Evolutionary conservation across 2,888 invertebrate genomes (phyloP).

Genomic region (Synergus laeviventris): DNA sequence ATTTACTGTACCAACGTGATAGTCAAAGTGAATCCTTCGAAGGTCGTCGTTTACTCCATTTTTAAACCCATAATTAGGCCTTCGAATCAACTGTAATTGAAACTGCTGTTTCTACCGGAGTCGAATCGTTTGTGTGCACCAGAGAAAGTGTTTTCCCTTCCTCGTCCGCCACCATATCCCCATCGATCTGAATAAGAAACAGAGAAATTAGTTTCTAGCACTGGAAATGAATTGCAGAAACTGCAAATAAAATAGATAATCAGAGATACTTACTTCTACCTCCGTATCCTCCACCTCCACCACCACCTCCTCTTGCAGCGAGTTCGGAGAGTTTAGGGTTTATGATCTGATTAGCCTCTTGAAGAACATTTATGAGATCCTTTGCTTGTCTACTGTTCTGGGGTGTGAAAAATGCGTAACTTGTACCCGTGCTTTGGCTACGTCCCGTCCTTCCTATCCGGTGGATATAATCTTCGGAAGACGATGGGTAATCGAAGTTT

Average conservation of each 20-base stretch:
- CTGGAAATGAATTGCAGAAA: background rate
- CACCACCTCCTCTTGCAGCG: conserved; percentile 82
- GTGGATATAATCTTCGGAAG: conserved; percentile 97
- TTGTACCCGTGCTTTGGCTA: conserved; percentile 91
- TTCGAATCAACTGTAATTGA: conserved; percentile 63
- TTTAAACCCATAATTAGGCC: conserved; percentile 31
- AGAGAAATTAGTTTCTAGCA: conserved; percentile 9
- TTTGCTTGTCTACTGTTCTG: conserved; percentile 91
- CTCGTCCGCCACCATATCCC: conserved; percentile 65
- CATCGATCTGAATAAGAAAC: conserved; percentile 65
- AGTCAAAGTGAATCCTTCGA: conserved; percentile 27
- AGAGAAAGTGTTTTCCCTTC: conserved; percentile 66
- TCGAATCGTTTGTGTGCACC: conserved; percentile 68
- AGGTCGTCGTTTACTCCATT: conserved; percentile 41
- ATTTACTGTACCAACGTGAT: background rate
- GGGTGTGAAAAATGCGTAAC: conserved; percentile 96
- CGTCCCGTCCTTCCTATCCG: conserved; percentile 96
- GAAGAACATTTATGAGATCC: conserved; percentile 91
- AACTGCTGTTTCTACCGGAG: conserved; percentile 59
- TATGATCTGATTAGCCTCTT: conserved; percentile 90
- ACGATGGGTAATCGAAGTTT: conserved; percentile 97
- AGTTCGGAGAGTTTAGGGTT: conserved; percentile 91
- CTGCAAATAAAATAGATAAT: conserved; percentile 7
- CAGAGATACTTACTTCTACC: conserved; percentile 75
- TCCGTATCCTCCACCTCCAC: conserved; percentile 79